Conservation (phyloP, 2,888 invertebrate genomes). For the Leptinotarsa haldemani region DNA sequence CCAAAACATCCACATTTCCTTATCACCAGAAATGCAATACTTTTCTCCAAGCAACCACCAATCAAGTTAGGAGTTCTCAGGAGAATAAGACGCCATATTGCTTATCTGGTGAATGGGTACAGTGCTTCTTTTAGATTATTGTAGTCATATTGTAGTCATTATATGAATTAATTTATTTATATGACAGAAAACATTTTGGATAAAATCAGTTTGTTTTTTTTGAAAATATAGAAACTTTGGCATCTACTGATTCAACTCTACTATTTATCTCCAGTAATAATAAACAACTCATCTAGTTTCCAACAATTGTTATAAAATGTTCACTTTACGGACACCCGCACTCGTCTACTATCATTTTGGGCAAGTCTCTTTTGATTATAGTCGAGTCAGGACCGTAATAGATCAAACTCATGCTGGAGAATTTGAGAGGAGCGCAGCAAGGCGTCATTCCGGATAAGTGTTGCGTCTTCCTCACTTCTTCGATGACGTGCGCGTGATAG, state of each 20-base stretch:
- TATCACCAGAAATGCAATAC: no score
- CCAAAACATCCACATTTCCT: no score
- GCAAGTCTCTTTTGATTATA: slow-evolving; percentile 93
- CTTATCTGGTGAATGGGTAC: no score
- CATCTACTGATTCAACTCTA: not conserved
- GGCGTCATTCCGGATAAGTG: slow-evolving; percentile 84
- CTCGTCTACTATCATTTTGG: slow-evolving; percentile 96
- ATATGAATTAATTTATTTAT: no score
- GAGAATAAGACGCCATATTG: no score
- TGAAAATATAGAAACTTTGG: not conserved
- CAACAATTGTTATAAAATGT: slow-evolving; percentile 6
- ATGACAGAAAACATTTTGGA: not conserved
- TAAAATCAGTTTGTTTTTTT: not conserved
- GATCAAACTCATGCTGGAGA: slow-evolving; percentile 91
- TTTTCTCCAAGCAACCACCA: no score
- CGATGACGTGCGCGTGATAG: slow-evolving; percentile 91
- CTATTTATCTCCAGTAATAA: not conserved
- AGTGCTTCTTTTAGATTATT: no score
- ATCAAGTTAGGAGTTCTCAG: no score
- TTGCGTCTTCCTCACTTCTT: slow-evolving; percentile 85
- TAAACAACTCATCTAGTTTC: not conserved
- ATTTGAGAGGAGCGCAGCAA: slow-evolving; percentile 92
- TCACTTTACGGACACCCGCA: slow-evolving; percentile 87
- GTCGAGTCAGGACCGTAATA: slow-evolving; percentile 91
- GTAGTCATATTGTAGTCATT: no score